Percentiles rank a stretch among this genome's conserved stretches.
Evolutionary conservation across 2,113 vertebrate genomes (phyloP).

Genomic region (Naja naja): DNA sequence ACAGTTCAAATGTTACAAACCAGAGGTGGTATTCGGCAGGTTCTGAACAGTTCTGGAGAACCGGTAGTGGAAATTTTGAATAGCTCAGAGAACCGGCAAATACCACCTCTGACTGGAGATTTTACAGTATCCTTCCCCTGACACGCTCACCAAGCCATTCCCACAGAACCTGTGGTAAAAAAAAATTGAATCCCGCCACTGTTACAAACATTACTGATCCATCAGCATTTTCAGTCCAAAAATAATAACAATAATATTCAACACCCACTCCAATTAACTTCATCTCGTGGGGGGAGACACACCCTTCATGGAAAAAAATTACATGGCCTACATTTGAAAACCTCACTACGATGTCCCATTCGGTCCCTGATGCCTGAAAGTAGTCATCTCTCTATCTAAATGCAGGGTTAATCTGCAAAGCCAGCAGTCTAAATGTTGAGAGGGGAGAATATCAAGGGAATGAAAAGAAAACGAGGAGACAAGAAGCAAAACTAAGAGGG

Average conservation of each 20-base stretch:
- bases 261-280: background rate
- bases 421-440: background rate
- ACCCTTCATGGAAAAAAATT: background rate
- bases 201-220: background rate
- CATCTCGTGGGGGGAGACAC: accelerated
- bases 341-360: background rate
- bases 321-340: background rate
- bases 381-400: background rate
- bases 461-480: background rate
- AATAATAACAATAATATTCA: background rate
- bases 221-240: background rate
- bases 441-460: background rate
- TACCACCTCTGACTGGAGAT: too few species aligned
- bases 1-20: background rate
- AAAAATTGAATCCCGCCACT: too few species aligned
- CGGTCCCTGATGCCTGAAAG: background rate
- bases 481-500: background rate
- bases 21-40: too few species aligned
- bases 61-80: too few species aligned
- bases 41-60: too few species aligned
- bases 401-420: background rate
- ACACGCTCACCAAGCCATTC: too few species aligned
- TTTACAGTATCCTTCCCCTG: too few species aligned
- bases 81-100: too few species aligned
- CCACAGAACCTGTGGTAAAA: too few species aligned